Evolutionary conservation across 2,888 invertebrate species (phyloP).

Genomic region (Litoditis marina): DNA sequence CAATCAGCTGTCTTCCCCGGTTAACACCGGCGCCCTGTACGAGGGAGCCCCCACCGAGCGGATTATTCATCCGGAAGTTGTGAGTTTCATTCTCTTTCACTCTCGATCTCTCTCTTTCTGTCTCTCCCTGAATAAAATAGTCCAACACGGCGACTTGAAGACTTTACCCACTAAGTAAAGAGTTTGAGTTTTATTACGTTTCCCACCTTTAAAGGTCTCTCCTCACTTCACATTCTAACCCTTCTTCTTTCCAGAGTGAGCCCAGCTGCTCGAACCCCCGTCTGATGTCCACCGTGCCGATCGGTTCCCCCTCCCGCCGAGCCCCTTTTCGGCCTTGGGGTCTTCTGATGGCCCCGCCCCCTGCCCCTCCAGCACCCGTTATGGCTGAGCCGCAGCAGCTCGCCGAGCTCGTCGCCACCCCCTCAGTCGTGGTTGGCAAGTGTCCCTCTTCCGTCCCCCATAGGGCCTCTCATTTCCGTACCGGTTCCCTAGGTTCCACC

Average conservation of each 20-base stretch:
- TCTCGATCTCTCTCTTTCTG: no score
- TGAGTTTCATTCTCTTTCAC: background rate
- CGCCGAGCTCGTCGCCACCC: background rate
- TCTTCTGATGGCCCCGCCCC: background rate
- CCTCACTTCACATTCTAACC: no score
- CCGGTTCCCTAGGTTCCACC: slow-evolving; percentile 5
- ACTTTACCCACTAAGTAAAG: no score
- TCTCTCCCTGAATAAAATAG: no score
- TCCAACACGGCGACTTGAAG: no score
- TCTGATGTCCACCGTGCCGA: background rate
- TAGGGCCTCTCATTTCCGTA: background rate
- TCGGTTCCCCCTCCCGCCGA: slow-evolving; percentile 15
- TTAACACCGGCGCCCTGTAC: no score
- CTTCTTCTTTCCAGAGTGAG: slow-evolving; percentile 2
- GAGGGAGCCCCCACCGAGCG: slow-evolving; percentile 4
- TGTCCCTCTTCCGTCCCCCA: background rate
- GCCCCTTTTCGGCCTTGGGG: background rate
- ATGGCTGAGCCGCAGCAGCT: background rate
- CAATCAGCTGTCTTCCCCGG: no score
- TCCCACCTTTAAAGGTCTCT: no score
- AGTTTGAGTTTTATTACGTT: no score
- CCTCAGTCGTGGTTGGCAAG: background rate
- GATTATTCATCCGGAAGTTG: slow-evolving; percentile 7
- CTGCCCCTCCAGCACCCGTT: background rate
- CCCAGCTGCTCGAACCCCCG: slow-evolving; percentile 7